Percentiles rank a stretch among this genome's conserved stretches.
Evolutionary conservation across 2,888 invertebrate genomes (phyloP).

Genomic region (Erebia aethiops): DNA sequence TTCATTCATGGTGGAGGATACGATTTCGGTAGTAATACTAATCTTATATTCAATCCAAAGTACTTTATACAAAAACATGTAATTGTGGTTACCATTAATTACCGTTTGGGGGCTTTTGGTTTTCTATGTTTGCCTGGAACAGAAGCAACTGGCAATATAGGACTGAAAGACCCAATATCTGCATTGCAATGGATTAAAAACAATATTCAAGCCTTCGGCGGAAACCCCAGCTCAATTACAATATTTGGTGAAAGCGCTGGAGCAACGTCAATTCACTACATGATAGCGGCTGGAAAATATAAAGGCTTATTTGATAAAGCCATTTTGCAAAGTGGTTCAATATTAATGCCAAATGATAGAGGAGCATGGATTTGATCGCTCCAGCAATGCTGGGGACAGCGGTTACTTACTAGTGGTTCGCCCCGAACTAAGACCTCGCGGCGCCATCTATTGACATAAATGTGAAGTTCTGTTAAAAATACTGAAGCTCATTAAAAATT

Average conservation of each 20-base stretch:
- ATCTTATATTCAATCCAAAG: slow-evolving; percentile 50
- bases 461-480: too few relatives aligned
- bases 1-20: slow-evolving; percentile 58
- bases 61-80: slow-evolving; percentile 53
- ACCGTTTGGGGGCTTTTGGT: slow-evolving; percentile 57
- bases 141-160: slow-evolving; percentile 57
- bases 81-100: slow-evolving; percentile 57
- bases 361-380: too few relatives aligned
- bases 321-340: slow-evolving; percentile 54
- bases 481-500: too few relatives aligned
- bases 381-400: too few relatives aligned
- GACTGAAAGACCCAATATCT: slow-evolving; percentile 58
- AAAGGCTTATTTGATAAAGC: slow-evolving; percentile 54
- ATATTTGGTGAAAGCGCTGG: slow-evolving; percentile 60
- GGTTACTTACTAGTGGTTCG: too few relatives aligned
- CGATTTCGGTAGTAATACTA: slow-evolving; percentile 37
- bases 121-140: slow-evolving; percentile 54
- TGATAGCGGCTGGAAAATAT: slow-evolving; percentile 50
- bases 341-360: slow-evolving; percentile 46
- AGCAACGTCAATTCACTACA: slow-evolving; percentile 47
- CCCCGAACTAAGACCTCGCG: too few relatives aligned
- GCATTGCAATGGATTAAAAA: slow-evolving; percentile 58
- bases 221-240: slow-evolving; percentile 56
- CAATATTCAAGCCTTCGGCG: slow-evolving; percentile 57
- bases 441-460: too few relatives aligned